Percentiles rank a stretch among this genome's conserved stretches.
Evolutionary conservation across 2,797 vertebrate genomes (phyloP).

Genomic region (Novumbra hubbsi): DNA sequence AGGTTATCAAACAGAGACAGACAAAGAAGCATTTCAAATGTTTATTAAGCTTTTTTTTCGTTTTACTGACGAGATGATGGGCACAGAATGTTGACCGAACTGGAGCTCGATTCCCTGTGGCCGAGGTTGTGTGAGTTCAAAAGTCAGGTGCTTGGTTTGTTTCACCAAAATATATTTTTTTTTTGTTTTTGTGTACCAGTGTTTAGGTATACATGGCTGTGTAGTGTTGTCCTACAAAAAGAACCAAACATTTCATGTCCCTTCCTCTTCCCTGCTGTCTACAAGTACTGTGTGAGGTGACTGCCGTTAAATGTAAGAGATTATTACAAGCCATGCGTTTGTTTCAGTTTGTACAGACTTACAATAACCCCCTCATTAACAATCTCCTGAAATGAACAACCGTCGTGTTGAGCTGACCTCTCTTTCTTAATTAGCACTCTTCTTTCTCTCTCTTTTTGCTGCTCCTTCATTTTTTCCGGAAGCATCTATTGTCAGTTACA

Average conservation of each 20-base stretch:
- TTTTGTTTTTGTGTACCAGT: no score
- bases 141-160: no score
- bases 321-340: background rate
- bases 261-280: background rate
- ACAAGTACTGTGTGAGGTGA: background rate
- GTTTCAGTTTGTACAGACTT: background rate
- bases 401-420: no score
- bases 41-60: no score
- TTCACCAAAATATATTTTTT: no score
- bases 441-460: slow-evolving; percentile 2
- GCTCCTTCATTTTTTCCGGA: slow-evolving; percentile 24
- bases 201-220: background rate
- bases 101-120: no score
- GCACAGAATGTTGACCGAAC: no score
- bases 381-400: background rate
- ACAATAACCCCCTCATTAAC: background rate
- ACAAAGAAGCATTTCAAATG: no score
- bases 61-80: no score
- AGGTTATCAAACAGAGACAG: no score
- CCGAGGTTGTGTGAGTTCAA: no score
- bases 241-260: slow-evolving; percentile 1
- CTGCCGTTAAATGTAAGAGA: background rate
- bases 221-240: background rate
- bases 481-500: slow-evolving; percentile 34
- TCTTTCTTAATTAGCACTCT: background rate